Percentiles rank a stretch among this genome's conserved stretches.
These are phyloP conservation scores for Lagopus muta DNA, from an alignment of 2,113 vertebrate genomes.

Conservation along the genomic window DNA sequence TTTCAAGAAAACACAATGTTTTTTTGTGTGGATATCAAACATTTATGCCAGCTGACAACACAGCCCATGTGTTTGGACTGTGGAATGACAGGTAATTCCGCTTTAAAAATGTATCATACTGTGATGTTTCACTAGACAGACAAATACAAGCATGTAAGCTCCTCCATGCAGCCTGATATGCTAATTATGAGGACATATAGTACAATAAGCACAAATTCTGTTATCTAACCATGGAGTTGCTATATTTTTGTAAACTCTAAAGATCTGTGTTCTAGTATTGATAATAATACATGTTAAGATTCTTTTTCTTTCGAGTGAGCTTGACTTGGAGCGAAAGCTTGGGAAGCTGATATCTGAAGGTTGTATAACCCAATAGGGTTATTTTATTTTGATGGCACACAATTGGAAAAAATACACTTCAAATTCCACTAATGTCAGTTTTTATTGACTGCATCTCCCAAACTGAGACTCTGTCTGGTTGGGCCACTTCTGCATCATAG, in stretches of 20 bases:
- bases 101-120: neutral
- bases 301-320: neutral
- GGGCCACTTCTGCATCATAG: neutral
- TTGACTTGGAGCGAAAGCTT: neutral
- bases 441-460: neutral
- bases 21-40: neutral
- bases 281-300: neutral
- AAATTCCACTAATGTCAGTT: neutral
- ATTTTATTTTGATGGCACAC: neutral
- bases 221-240: neutral
- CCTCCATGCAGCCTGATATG: neutral
- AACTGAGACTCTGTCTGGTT: neutral
- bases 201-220: neutral
- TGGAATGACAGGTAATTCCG: neutral
- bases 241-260: neutral
- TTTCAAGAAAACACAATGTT: neutral
- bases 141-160: accelerated
- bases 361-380: neutral
- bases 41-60: neutral
- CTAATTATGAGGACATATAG: neutral
- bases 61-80: neutral
- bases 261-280: accelerated
- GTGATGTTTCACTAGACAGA: neutral
- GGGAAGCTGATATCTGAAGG: neutral
- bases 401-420: neutral